Evolutionary conservation across 2,113 vertebrate species (phyloP).

Genomic region (Aspidoscelis tigris): DNA sequence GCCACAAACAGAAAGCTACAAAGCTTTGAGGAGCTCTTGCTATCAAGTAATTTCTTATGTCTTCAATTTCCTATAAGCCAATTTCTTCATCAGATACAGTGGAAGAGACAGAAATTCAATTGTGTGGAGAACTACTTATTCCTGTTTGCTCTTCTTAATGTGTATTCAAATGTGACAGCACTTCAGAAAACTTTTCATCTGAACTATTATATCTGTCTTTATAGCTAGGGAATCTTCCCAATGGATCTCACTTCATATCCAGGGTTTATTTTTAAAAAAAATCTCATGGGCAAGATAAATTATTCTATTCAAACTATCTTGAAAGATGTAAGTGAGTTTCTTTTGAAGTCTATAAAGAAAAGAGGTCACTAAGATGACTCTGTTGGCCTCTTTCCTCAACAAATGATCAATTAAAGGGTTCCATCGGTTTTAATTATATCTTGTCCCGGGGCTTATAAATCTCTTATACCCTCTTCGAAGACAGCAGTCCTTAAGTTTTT

Average conservation of each 20-base stretch:
- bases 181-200: constrained; percentile 13
- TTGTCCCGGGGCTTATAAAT: too few relatives aligned
- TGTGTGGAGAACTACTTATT: neutral
- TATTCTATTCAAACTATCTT: constrained; percentile 2
- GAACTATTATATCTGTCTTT: neutral
- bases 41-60: neutral
- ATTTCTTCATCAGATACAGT: constrained; percentile 3
- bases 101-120: neutral
- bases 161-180: neutral
- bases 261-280: neutral
- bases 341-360: neutral
- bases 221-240: neutral
- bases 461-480: too few relatives aligned
- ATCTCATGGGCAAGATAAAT: neutral
- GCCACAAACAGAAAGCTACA: neutral
- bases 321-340: neutral
- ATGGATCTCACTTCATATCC: neutral
- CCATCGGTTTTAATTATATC: neutral
- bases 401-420: neutral
- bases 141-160: neutral
- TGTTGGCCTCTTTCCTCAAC: neutral
- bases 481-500: too few relatives aligned
- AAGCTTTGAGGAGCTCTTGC: neutral
- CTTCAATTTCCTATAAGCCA: neutral
- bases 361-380: neutral